Conservation (phyloP, 2,113 vertebrate genomes). For the Nematolebias whitei region DNA sequence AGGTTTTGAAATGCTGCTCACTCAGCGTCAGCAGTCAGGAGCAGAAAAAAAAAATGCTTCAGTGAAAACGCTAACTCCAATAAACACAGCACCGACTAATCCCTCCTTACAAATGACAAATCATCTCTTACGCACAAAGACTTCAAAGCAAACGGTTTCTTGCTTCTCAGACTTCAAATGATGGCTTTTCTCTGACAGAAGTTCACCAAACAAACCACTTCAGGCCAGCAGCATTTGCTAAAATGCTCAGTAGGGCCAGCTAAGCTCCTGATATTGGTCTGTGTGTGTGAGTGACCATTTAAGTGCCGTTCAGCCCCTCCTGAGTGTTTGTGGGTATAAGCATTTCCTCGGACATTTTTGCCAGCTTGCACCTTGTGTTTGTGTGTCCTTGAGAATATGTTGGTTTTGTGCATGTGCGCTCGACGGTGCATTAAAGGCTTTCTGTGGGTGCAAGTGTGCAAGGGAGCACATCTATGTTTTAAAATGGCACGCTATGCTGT, state of each 20-base stretch:
- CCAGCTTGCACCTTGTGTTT: slow-evolving; percentile 23
- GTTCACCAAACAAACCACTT: slow-evolving; percentile 57
- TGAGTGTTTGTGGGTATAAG: slow-evolving; percentile 63
- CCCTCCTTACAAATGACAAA: slow-evolving; percentile 60
- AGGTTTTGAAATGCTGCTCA: slow-evolving; percentile 12
- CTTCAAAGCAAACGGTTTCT: slow-evolving; percentile 65
- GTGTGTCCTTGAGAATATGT: slow-evolving; percentile 17
- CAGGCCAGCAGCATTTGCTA: slow-evolving; percentile 41
- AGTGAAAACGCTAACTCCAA: slow-evolving; percentile 45
- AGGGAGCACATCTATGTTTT: background rate
- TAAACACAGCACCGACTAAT: slow-evolving; percentile 64
- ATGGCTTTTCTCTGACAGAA: slow-evolving; percentile 16
- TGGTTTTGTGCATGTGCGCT: slow-evolving; percentile 19
- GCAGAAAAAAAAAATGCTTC: slow-evolving; percentile 51
- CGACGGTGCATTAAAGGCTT: slow-evolving; percentile 37
- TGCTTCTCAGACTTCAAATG: slow-evolving; percentile 36
- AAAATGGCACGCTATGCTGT: background rate
- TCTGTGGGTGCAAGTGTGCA: slow-evolving; percentile 16
- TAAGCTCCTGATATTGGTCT: slow-evolving; percentile 71
- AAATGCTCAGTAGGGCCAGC: slow-evolving; percentile 53
- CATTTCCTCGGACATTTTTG: slow-evolving; percentile 66
- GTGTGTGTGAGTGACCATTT: slow-evolving; percentile 67
- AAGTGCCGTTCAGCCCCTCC: slow-evolving; percentile 53
- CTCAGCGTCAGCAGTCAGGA: slow-evolving; percentile 28
- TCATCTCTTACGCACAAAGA: slow-evolving; percentile 49